Base-by-base conservation (phyloP, 2,797 vertebrate species). In the Neosalanx taihuensis region DNA sequence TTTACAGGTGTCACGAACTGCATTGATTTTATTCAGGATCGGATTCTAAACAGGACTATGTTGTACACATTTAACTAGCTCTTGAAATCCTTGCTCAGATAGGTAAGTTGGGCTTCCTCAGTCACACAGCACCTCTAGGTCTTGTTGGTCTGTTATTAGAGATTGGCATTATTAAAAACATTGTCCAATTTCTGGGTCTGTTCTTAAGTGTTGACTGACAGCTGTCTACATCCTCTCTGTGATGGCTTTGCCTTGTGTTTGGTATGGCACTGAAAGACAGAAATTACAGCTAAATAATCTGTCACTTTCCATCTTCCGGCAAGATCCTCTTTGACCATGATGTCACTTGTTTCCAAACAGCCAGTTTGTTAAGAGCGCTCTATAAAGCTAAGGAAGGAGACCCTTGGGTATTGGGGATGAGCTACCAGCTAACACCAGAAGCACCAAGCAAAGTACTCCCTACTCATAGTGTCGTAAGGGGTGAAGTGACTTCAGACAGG, bases 221-320 rank as follows among this genome's bases (percentile, higher is more conserved):
- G 78, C 86, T 81, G 83, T 83, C 85, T 76, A 81, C 75, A 82
- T 74, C 51, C 51, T 66, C 69, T 70, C 56, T 60, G 62, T 63
- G 30, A 15, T 30, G 26, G 53, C 62, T 59, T 75, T 69, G 66
- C 62, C 72, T 74, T 77, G 75, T 65, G 69, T 69, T 76, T 60
- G 51, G 69, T 49, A 46, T 60, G 13, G 51, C 23, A 76, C 79
- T 72, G 77, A 74, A 67, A 67, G 73, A 30, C 10, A 26, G 70
- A 75, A 74, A 72, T 73, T 76, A 73, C 71, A 71, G 80, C 76
- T 87, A 83, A 87, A 85, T 84, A 85, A 77, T 72, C 59, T 35
- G 74, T 7, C 53, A 60, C 78, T 73, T 73, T 79, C 77, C 65
- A 41, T 68, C 56, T 56, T 17, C 62, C 59, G 29, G 46, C 63